Percentiles rank a stretch among this genome's conserved stretches.
phyloP scores from a whole-genome alignment of 2,113 vertebrate genomes.

The Oncorhynchus kisutch region DNA sequence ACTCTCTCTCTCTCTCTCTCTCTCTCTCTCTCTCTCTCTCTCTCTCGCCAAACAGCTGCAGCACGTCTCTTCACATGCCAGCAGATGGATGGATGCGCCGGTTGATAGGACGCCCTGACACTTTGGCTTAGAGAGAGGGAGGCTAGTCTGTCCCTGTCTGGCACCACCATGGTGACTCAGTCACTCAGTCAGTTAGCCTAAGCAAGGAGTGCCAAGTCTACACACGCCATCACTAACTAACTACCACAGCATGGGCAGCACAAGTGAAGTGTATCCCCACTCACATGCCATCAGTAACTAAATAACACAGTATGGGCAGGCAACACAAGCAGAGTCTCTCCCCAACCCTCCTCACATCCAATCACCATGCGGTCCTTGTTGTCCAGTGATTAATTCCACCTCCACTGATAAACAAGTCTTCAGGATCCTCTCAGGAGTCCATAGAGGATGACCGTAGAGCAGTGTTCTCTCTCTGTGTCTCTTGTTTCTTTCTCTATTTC shows the following conservation, averaged over 20 bases:
- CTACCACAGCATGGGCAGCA: too few species aligned
- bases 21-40: slow-evolving; percentile 10
- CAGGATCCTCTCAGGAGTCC: too few species aligned
- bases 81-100: slow-evolving; percentile 23
- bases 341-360: too few species aligned
- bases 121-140: slow-evolving; percentile 29
- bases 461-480: not conserved
- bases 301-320: too few species aligned
- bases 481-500: not conserved
- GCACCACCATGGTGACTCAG: not conserved
- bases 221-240: too few species aligned
- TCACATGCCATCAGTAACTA: too few species aligned
- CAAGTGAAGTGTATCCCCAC: too few species aligned
- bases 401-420: too few species aligned
- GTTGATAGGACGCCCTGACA: slow-evolving; percentile 47
- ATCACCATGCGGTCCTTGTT: too few species aligned
- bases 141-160: not conserved
- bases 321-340: too few species aligned
- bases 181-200: not conserved
- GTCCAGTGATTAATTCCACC: too few species aligned
- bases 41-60: slow-evolving; percentile 38
- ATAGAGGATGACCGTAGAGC: not conserved
- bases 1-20: not conserved
- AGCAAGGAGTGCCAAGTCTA: too few species aligned
- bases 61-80: slow-evolving; percentile 29